Evolutionary conservation across 1,140 invertebrate species (phyloP).

Genomic region (Listronotus oregonensis): DNA sequence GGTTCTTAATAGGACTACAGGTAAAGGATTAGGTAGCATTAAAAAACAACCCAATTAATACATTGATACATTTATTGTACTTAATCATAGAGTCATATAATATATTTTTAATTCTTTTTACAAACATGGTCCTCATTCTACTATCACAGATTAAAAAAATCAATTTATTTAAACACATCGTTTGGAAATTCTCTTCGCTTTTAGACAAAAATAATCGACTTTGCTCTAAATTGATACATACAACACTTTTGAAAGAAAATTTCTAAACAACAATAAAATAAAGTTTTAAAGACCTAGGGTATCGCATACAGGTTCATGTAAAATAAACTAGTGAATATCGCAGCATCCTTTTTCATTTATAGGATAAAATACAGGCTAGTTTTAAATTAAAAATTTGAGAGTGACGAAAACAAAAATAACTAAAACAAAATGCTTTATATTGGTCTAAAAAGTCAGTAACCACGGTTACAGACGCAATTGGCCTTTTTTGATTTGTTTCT

Average conservation of each 20-base stretch:
- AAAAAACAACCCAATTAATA: conserved; percentile 33
- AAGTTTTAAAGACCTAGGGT: conserved; percentile 30
- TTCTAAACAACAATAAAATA: conserved; percentile 19
- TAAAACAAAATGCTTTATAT: no score
- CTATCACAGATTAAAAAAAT: conserved; percentile 57
- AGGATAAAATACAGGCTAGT: no score
- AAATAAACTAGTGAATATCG: no score
- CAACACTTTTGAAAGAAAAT: conserved; percentile 15
- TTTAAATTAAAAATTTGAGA: no score
- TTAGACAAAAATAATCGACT: conserved; percentile 23
- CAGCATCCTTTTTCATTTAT: no score
- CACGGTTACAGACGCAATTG: no score
- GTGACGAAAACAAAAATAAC: no score
- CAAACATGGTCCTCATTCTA: conserved; percentile 57
- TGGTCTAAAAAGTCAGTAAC: no score
- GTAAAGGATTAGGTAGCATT: no score
- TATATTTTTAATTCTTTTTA: conserved; percentile 53
- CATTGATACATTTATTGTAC: conserved; percentile 55
- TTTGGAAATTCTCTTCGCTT: conserved; percentile 19
- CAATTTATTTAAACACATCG: conserved; percentile 42
- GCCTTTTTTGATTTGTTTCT: no score
- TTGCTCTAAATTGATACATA: not conserved
- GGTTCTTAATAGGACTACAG: no score
- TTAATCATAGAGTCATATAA: conserved; percentile 44
- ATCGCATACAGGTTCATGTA: not conserved